Evolutionary conservation across 1,140 invertebrate genomes (phyloP), one percentile per base, ranked within the genome.

Genomic region (Drosophila varians): DNA sequence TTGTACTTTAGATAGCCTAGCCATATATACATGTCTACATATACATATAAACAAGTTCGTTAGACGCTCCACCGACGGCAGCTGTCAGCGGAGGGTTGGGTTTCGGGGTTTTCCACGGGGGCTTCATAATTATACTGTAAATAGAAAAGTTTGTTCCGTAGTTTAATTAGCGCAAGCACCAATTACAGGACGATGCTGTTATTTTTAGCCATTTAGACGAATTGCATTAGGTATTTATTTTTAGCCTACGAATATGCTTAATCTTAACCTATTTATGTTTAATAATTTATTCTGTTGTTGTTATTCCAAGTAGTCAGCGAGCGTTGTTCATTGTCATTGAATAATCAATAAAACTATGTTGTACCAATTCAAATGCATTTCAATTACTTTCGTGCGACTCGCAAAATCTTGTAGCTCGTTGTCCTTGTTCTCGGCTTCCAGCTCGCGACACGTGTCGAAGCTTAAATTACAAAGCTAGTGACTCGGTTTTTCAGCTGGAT

Each of bases 201-300:
- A 72, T 65, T 40, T 71, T 76, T 87, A 87, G 82, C 83, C 82
- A 87, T 87, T 87, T 74, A 87, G 61, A 19, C 31, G 60, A 82
- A 62, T 77, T 84, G 60, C 26, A 43, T 64, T 55, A 80, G 70
- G 43, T 80, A 87, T 86, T 77, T 84, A 83, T 71, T 75, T 46
- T 23, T 75, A 68, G 40, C 31, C 51, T 54, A 47, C 26, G 42
- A 28, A 21, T 43, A 34, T 56, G 46, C 9, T 58, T 58, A 46
- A 66, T 43, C 34, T 55, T 56, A 55, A 74, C 23, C 40, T 23
- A 64, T 57, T 58, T 79, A 65, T 55, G 34, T 62, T 38, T 56
- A 57, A 52, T 40, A 62, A 62, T 46, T 68, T 60, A 48, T 70
- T 70, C 68, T 61, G 52, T 55, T 74, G 73, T 78, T 83, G 71